Evolutionary conservation across 2,888 invertebrate genomes (phyloP).

Genomic region (Brachyptera putata): DNA sequence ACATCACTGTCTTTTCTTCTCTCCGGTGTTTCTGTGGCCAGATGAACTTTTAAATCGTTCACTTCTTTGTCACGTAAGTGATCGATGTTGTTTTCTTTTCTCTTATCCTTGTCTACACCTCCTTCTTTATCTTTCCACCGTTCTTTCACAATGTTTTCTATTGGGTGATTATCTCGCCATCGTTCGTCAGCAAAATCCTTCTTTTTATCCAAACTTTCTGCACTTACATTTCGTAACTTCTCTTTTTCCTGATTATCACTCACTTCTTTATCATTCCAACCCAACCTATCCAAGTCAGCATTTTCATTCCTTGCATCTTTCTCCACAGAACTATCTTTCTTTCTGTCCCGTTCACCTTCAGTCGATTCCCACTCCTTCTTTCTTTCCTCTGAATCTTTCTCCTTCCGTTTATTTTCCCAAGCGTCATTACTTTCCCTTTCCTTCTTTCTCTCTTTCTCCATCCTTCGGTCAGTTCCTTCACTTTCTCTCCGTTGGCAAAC

Average conservation of each 20-base stretch:
- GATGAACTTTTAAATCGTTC: not conserved
- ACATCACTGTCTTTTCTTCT: slow-evolving; percentile 1
- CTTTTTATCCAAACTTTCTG: slow-evolving; percentile 24
- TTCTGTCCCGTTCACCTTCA: slow-evolving; percentile 36
- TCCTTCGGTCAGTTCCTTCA: slow-evolving; percentile 39
- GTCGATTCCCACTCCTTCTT: slow-evolving; percentile 21
- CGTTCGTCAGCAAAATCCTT: slow-evolving; percentile 27
- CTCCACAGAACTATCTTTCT: slow-evolving; percentile 38
- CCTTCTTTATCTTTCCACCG: slow-evolving; percentile 30
- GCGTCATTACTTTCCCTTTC: slow-evolving; percentile 37
- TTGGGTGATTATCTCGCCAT: slow-evolving; percentile 30
- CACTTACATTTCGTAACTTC: not conserved
- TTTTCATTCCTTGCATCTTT: slow-evolving; percentile 42
- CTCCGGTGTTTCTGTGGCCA: not conserved
- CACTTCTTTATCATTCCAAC: slow-evolving; percentile 41
- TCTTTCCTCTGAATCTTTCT: slow-evolving; percentile 38
- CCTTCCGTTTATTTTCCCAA: slow-evolving; percentile 38
- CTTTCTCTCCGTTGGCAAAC: slow-evolving; percentile 38
- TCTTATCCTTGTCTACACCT: slow-evolving; percentile 24
- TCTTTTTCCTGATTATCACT: slow-evolving; percentile 33
- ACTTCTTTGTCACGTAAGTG: not conserved
- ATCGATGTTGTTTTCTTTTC: slow-evolving; percentile 22
- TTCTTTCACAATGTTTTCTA: slow-evolving; percentile 26
- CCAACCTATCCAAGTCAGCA: slow-evolving; percentile 39
- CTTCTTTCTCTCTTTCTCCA: slow-evolving; percentile 35